Conservation (phyloP, 2,797 vertebrate species). For the Micrastur ruficollis region DNA sequence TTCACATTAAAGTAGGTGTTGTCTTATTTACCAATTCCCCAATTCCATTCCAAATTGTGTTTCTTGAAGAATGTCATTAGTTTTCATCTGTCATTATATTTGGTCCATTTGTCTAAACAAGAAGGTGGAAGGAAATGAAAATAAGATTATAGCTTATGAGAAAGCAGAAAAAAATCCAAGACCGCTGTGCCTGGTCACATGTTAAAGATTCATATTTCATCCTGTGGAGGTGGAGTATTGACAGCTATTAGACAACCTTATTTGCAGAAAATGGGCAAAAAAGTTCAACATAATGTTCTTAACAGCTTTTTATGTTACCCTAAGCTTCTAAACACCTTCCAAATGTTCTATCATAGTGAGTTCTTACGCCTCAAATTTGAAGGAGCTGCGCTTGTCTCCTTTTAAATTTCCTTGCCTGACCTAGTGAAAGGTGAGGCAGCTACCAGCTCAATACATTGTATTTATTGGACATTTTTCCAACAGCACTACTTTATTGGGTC, state of each 20-base stretch:
- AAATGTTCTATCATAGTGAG: not conserved
- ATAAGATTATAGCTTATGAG: not conserved
- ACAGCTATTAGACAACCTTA: not conserved
- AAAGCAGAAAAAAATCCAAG: not conserved
- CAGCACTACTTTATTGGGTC: not conserved
- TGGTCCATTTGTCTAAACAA: not conserved
- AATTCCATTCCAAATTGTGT: not conserved
- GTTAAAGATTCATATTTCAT: not conserved
- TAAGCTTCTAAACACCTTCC: not conserved
- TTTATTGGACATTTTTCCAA: not conserved
- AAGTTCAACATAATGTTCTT: not conserved
- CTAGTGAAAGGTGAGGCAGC: not conserved
- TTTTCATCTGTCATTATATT: not conserved
- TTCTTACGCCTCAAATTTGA: not conserved
- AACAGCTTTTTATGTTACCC: not conserved
- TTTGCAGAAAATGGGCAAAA: not conserved
- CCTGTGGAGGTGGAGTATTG: not conserved
- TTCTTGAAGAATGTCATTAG: not conserved
- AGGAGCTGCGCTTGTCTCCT: not conserved
- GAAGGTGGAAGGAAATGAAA: not conserved
- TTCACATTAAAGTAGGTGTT: not conserved
- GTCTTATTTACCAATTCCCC: not conserved
- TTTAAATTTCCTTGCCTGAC: not conserved
- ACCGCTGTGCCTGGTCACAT: not conserved
- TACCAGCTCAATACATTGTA: not conserved